A percentile compares a stretch with the other conserved stretches of the same genome.
These are phyloP conservation scores for Brachionus paranguensis DNA, from an alignment of 1,140 invertebrate species.

Conservation along the genomic window DNA sequence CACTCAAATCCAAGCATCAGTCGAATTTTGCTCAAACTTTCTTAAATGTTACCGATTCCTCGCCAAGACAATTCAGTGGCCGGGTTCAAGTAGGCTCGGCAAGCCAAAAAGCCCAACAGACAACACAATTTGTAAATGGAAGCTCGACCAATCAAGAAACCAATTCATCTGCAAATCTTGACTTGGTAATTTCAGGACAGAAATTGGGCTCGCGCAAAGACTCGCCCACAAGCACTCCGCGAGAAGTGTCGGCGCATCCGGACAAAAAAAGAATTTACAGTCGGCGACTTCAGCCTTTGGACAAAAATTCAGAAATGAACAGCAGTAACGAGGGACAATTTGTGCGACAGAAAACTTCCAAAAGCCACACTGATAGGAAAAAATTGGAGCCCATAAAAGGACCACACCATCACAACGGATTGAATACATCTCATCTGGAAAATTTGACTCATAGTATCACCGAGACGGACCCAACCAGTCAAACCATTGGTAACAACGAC, in stretches of 20 bases:
- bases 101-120: background rate
- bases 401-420: background rate
- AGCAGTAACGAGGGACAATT: background rate
- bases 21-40: conserved; percentile 33
- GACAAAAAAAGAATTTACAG: conserved; percentile 1
- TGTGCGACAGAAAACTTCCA: conserved; percentile 36
- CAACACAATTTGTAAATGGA: background rate
- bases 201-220: conserved; percentile 10
- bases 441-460: conserved; percentile 28
- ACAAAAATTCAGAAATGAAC: background rate
- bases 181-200: conserved; percentile 8
- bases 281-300: conserved; percentile 24
- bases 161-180: background rate
- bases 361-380: background rate
- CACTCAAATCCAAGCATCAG: background rate
- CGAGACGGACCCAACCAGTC: conserved; percentile 25
- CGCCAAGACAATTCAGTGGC: conserved; percentile 20
- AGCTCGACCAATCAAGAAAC: conserved; percentile 16
- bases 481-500: conserved; percentile 11
- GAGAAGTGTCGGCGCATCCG: conserved; percentile 6
- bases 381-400: conserved; percentile 17
- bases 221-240: background rate
- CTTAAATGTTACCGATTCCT: conserved; percentile 19
- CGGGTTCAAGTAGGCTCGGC: background rate
- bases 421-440: conserved; percentile 20